These are phyloP conservation scores for Athripsodes cinereus DNA, from an alignment of 2,888 invertebrate genomes.

Conservation along the genomic window DNA sequence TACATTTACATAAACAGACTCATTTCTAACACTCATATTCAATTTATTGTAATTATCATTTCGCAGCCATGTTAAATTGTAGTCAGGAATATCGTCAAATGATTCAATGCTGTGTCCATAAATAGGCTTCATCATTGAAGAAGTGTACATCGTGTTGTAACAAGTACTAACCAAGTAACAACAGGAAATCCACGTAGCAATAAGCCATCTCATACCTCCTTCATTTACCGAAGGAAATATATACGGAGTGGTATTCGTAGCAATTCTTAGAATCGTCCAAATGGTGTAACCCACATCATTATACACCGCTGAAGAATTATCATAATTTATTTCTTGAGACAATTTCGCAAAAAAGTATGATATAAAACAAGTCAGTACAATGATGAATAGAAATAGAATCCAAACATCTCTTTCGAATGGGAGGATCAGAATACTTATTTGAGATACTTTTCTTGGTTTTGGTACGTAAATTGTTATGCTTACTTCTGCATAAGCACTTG, in stretches of 20 bases:
- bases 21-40: not conserved
- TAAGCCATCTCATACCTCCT: not conserved
- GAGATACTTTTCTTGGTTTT: not conserved
- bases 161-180: not conserved
- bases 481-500: not conserved
- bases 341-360: not conserved
- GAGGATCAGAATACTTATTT: not conserved
- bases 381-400: not conserved
- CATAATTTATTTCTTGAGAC: not conserved
- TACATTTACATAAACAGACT: not conserved
- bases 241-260: not conserved
- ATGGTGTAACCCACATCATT: not conserved
- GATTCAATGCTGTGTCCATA: not conserved
- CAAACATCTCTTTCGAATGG: not conserved
- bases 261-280: constrained; percentile 1
- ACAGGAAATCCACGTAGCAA: not conserved
- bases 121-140: constrained; percentile 1
- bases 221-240: not conserved
- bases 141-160: not conserved
- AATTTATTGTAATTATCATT: constrained; percentile 4
- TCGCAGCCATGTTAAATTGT: not conserved
- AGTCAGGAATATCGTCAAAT: not conserved
- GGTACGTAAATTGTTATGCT: not conserved
- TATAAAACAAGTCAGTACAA: not conserved
- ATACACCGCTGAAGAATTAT: not conserved